These are phyloP conservation scores for Vesta saturnalis DNA, from an alignment of 2,888 invertebrate genomes.

Conservation along the genomic window DNA sequence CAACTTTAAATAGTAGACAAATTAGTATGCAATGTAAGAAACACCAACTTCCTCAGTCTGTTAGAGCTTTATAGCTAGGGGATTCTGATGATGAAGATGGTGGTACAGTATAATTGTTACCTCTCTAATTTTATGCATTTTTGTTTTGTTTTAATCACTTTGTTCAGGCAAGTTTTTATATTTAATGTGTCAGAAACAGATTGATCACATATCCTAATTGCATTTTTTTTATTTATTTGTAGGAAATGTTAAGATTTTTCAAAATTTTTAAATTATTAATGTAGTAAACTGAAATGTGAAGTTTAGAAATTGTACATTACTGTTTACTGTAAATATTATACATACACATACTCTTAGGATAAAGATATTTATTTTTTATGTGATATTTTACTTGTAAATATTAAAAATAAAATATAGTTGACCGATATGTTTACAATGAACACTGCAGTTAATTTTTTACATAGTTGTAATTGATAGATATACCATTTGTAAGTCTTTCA, in stretches of 20 bases:
- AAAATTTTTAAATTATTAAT: background rate
- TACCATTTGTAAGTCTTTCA: no score
- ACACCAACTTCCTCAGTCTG: constrained; percentile 59
- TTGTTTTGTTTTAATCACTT: background rate
- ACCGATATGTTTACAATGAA: no score
- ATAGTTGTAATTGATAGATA: no score
- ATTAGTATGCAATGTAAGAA: constrained; percentile 58
- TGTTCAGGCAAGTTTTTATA: background rate
- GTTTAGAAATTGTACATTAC: background rate
- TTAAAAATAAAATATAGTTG: no score
- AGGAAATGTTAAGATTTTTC: no score
- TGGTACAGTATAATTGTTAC: constrained; percentile 7
- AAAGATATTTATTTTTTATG: constrained; percentile 1
- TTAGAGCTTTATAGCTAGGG: constrained; percentile 48
- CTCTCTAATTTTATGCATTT: background rate
- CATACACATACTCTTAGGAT: no score
- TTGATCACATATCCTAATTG: background rate
- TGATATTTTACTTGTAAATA: background rate
- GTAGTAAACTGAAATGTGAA: no score
- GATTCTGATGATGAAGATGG: constrained; percentile 18
- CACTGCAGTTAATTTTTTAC: no score
- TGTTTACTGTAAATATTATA: background rate
- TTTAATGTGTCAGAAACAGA: background rate
- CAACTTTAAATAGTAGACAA: constrained; percentile 56
- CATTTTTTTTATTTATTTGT: no score